phyloP scores from a whole-genome alignment of 2,797 vertebrate genomes.

The Hirundo rustica region DNA sequence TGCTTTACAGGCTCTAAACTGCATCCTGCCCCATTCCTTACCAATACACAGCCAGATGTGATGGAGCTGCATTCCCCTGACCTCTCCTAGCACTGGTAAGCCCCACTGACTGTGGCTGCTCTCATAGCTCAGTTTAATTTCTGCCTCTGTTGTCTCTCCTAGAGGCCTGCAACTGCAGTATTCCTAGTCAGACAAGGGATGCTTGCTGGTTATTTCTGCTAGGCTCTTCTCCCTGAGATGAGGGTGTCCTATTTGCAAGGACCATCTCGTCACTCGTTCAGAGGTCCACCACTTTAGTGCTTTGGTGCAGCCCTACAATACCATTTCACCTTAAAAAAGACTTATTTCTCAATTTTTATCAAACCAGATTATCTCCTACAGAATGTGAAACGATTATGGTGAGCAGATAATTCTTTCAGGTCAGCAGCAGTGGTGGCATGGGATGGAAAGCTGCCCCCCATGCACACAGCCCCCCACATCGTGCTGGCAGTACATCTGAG shows the following conservation, averaged over 20 bases:
- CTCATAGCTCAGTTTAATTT: background rate
- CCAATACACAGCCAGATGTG: background rate
- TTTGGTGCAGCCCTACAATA: background rate
- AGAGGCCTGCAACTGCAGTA: background rate
- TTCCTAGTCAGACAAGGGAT: background rate
- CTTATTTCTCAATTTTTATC: background rate
- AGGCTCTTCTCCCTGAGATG: background rate
- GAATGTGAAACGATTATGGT: rapidly evolving
- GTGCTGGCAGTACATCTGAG: rapidly evolving
- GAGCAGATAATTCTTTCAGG: background rate
- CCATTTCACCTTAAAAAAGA: background rate
- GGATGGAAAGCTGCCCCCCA: background rate
- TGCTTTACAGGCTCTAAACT: background rate
- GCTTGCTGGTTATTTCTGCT: background rate
- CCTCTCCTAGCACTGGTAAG: background rate
- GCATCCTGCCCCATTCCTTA: background rate
- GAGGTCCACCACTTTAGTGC: background rate
- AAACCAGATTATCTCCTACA: background rate
- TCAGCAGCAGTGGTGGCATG: background rate
- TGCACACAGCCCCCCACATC: rapidly evolving
- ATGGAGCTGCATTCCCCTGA: background rate
- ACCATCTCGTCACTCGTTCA: background rate
- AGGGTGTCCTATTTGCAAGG: background rate
- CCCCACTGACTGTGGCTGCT: rapidly evolving
- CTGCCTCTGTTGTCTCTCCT: background rate